A percentile compares a stretch with the other conserved stretches of the same genome.
phyloP scores from a whole-genome alignment of 2,113 vertebrate species.

The Pterocles burchelli region DNA sequence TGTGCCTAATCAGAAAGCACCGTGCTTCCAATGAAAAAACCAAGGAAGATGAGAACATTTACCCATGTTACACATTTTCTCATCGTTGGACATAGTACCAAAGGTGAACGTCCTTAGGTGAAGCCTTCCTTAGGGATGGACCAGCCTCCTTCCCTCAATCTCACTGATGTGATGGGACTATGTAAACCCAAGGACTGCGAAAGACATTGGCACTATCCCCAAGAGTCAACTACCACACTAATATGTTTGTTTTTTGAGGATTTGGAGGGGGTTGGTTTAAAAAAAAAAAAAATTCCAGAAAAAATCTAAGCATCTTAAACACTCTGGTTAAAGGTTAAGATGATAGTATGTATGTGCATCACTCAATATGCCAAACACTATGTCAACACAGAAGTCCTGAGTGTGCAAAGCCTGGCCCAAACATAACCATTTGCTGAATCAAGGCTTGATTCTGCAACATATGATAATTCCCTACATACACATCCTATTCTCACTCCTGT shows the following conservation, averaged over 20 bases:
- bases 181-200: background rate
- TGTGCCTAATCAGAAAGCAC: background rate
- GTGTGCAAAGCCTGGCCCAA: background rate
- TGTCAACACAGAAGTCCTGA: background rate
- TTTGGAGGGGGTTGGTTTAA: too few relatives aligned
- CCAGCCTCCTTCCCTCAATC: background rate
- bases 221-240: background rate
- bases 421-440: background rate
- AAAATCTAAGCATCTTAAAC: background rate
- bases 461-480: background rate
- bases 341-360: background rate
- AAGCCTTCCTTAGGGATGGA: background rate
- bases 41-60: background rate
- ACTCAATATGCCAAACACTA: background rate
- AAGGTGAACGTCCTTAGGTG: background rate
- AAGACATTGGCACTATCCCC: background rate
- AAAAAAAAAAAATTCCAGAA: background rate
- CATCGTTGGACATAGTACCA: background rate
- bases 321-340: background rate
- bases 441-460: background rate
- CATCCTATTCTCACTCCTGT: background rate
- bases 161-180: background rate
- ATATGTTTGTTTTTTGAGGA: background rate
- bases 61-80: background rate
- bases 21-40: background rate